A percentile compares a stretch with the other conserved stretches of the same genome.
Conservation (phyloP, 2,113 vertebrate genomes). For the Merops nubicus region DNA sequence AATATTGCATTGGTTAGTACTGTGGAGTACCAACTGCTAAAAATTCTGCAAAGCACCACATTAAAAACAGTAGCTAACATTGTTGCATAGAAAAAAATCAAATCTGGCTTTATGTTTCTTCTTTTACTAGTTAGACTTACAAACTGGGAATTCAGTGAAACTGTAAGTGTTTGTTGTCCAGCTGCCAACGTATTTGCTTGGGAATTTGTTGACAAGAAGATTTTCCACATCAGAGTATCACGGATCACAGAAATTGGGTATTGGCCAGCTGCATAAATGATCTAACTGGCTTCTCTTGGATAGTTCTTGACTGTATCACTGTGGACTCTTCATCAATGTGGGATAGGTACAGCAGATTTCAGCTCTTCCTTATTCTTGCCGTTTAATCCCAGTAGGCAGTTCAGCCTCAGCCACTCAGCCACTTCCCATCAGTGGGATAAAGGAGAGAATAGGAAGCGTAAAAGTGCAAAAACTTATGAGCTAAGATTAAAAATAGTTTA, state of each 20-base stretch:
- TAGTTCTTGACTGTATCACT: not conserved
- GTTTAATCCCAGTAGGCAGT: not conserved
- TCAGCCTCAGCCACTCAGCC: not conserved
- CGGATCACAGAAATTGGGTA: not conserved
- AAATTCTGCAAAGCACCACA: not conserved
- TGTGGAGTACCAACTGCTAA: not conserved
- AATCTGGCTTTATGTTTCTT: not conserved
- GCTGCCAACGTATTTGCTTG: not conserved
- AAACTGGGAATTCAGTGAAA: not conserved
- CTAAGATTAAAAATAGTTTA: not conserved
- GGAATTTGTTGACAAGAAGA: not conserved
- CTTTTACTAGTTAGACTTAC: not conserved
- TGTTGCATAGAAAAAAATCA: not conserved
- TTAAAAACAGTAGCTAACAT: not conserved
- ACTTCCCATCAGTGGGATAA: accelerated
- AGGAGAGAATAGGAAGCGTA: not conserved
- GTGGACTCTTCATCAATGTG: not conserved
- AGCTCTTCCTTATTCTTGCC: not conserved
- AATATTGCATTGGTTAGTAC: not conserved
- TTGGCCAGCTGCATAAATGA: not conserved
- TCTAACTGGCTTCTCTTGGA: not conserved
- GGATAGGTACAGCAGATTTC: not conserved
- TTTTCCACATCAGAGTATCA: not conserved
- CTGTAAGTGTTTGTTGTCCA: not conserved
- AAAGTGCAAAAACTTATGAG: not conserved